phyloP scores from a whole-genome alignment of 37 sponge, comb jelly and placozoan species.

The Halichondria panicea region DNA sequence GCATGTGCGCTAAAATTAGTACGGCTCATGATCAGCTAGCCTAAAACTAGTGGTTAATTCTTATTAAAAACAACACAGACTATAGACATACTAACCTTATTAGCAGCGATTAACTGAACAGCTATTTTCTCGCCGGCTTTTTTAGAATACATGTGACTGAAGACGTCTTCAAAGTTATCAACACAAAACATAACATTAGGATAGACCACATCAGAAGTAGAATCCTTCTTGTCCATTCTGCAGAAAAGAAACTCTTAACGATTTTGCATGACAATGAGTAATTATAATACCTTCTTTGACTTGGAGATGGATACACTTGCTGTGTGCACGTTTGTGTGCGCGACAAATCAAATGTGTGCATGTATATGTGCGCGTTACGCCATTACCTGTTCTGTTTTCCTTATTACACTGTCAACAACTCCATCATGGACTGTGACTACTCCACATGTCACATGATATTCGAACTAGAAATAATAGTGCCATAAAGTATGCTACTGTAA shows the following conservation, averaged over 20 bases:
- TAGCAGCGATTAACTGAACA: slow-evolving; percentile 41
- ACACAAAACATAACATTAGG: slow-evolving; percentile 46
- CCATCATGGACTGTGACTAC: slow-evolving; percentile 4
- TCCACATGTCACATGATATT: slow-evolving; percentile 34
- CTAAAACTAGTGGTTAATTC: not conserved
- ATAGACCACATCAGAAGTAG: slow-evolving; percentile 20
- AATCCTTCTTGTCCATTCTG: slow-evolving; percentile 61
- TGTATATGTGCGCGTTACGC: not conserved
- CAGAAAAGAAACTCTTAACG: not conserved
- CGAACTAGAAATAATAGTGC: slow-evolving; percentile 13
- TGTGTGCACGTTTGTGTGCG: slow-evolving; percentile 25
- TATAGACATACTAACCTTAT: slow-evolving; percentile 17
- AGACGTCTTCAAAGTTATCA: slow-evolving; percentile 60
- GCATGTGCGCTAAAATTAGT: too few relatives aligned
- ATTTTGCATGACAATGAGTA: too few relatives aligned
- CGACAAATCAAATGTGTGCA: slow-evolving; percentile 2
- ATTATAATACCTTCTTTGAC: slow-evolving; percentile 10
- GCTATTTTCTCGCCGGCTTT: slow-evolving; percentile 45
- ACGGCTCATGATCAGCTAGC: too few relatives aligned
- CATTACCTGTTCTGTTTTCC: slow-evolving; percentile 6
- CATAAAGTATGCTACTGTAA: not conserved
- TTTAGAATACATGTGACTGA: slow-evolving; percentile 1
- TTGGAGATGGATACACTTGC: slow-evolving; percentile 43
- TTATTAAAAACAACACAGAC: not conserved
- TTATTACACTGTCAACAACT: not conserved